phyloP scores from a whole-genome alignment of 2,797 vertebrate species.

The Chloroceryle inda region DNA sequence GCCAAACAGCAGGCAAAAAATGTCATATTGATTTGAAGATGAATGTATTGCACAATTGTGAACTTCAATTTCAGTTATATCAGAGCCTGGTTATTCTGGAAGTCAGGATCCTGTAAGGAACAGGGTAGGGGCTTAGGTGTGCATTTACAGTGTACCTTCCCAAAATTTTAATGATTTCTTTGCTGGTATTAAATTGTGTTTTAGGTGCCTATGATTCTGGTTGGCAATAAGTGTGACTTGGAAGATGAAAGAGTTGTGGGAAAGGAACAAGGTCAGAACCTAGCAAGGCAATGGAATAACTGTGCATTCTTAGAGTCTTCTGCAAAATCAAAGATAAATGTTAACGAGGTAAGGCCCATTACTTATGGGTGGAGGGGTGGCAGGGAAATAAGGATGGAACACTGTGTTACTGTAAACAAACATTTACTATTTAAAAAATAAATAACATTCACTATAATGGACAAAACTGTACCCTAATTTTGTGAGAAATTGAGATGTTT shows the following conservation, averaged over 20 bases:
- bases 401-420: background rate
- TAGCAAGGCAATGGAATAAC: constrained; percentile 91
- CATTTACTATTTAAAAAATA: background rate
- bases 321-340: constrained; percentile 93
- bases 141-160: background rate
- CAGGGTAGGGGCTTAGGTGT: background rate
- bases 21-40: background rate
- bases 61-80: background rate
- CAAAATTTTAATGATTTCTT: background rate
- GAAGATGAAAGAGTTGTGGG: constrained; percentile 93
- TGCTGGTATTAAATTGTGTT: background rate
- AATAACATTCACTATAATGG: background rate
- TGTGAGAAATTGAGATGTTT: background rate
- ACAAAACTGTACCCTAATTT: background rate
- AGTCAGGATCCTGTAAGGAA: background rate
- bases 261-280: constrained; percentile 92
- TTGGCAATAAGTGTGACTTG: constrained; percentile 93
- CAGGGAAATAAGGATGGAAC: background rate
- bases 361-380: background rate
- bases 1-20: background rate
- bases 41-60: background rate
- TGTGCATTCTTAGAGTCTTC: constrained; percentile 92
- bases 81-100: background rate
- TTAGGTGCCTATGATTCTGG: constrained; percentile 92
- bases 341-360: constrained; percentile 86